A percentile compares a stretch with the other conserved stretches of the same genome.
Conservation (phyloP, 2,888 invertebrate species). For the Ochropleura leucogaster region DNA sequence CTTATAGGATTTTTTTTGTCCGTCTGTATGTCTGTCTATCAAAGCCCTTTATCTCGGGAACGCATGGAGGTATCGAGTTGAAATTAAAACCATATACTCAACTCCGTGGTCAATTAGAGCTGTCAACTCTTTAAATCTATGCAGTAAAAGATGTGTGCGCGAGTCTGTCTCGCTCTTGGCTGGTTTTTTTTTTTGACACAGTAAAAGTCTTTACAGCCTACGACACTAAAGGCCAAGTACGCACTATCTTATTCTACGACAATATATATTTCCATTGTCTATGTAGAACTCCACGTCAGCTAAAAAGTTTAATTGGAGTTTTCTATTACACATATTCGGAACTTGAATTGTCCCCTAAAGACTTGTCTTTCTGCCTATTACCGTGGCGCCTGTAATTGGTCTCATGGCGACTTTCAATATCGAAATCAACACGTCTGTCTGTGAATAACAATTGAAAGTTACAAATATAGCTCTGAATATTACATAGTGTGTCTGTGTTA, state of each 20-base stretch:
- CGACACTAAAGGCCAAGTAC: neutral
- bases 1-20: no score
- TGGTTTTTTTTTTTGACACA: no score
- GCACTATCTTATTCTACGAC: neutral
- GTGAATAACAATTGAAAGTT: constrained; percentile 1
- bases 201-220: neutral
- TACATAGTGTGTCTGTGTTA: neutral
- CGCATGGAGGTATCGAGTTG: no score
- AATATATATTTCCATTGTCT: neutral
- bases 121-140: no score
- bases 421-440: neutral
- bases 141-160: no score
- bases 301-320: constrained; percentile 36
- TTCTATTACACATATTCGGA: constrained; percentile 15
- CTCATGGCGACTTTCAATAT: constrained; percentile 9
- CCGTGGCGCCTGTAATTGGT: constrained; percentile 21
- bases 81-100: no score
- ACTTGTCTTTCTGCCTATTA: constrained; percentile 4
- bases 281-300: constrained; percentile 19
- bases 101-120: no score
- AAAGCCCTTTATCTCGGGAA: no score
- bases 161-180: no score
- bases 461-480: neutral
- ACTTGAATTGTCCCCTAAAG: constrained; percentile 16
- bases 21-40: no score